phyloP scores from a whole-genome alignment of 2,888 invertebrate species.

The Acleris holmiana region DNA sequence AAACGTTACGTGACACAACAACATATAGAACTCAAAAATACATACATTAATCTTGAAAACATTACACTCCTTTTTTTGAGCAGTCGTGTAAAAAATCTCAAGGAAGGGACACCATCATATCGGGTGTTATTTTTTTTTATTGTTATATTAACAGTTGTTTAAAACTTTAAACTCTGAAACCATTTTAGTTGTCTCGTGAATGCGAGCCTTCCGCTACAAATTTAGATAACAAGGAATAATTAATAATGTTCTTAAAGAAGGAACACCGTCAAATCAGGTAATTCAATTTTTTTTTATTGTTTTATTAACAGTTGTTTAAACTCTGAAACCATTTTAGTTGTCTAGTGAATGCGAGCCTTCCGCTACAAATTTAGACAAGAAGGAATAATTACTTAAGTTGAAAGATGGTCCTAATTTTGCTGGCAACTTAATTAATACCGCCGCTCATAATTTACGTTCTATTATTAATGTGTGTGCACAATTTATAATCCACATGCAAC shows the following conservation, averaged over 20 bases:
- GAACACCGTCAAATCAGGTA: no score
- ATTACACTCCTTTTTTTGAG: no score
- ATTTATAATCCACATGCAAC: conserved; percentile 3
- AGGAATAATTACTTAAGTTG: conserved; percentile 3
- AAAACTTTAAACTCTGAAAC: not conserved
- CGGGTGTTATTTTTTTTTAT: no score
- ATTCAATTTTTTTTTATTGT: no score
- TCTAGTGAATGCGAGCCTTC: conserved; percentile 49
- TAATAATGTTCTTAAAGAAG: no score
- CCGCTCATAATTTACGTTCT: conserved; percentile 18
- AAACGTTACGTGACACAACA: no score
- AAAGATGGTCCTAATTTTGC: conserved; percentile 18
- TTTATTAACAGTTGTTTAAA: no score
- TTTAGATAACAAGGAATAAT: conserved; percentile 3
- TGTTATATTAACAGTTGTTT: no score
- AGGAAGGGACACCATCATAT: no score
- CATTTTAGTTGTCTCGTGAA: conserved; percentile 57
- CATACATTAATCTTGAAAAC: no score
- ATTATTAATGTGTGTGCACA: conserved; percentile 4
- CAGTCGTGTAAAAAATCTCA: no score
- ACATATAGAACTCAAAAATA: no score
- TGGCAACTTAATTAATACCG: conserved; percentile 19
- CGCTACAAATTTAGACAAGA: not conserved
- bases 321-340: conserved; percentile 46
- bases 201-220: not conserved